These are phyloP conservation scores for Chondrilla cf. caribensis DNA, from an alignment of 37 sponge, comb jelly and placozoan genomes.

Conservation along the genomic window DNA sequence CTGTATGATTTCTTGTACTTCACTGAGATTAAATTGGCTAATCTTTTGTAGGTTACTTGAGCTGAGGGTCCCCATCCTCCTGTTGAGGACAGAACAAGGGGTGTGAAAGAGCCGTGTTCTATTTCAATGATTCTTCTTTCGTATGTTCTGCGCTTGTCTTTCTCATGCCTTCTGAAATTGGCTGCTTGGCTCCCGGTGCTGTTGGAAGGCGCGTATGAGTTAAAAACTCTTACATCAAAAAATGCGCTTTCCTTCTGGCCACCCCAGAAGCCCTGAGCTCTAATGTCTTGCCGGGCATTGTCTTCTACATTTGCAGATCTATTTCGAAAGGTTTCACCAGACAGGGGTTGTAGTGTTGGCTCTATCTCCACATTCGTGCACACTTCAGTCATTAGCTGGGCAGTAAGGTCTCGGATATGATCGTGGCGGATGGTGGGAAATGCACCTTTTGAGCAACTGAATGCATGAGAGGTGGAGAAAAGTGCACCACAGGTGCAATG, in stretches of 20 bases:
- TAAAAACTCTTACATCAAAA: neutral
- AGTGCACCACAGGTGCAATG: neutral
- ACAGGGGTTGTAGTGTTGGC: neutral
- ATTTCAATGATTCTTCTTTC: neutral
- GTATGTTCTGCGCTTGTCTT: neutral
- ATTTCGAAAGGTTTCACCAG: neutral
- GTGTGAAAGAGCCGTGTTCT: neutral
- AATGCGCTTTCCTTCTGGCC: neutral
- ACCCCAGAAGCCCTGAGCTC: neutral
- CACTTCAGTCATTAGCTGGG: neutral
- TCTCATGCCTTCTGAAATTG: neutral
- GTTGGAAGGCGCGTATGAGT: too few relatives aligned
- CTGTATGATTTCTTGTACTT: neutral
- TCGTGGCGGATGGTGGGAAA: constrained; percentile 8
- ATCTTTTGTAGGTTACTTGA: neutral
- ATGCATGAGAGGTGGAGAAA: constrained; percentile 1
- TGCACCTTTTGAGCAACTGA: constrained; percentile 18
- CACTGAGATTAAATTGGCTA: neutral
- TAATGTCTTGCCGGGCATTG: neutral
- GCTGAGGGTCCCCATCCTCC: neutral
- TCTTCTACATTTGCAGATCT: neutral
- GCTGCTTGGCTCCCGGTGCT: neutral
- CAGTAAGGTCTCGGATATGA: neutral
- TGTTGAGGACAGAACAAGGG: neutral
- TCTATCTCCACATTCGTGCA: neutral